These are phyloP conservation scores for Stenodera caucasica DNA, from an alignment of 2,888 invertebrate species.

Conservation along the genomic window DNA sequence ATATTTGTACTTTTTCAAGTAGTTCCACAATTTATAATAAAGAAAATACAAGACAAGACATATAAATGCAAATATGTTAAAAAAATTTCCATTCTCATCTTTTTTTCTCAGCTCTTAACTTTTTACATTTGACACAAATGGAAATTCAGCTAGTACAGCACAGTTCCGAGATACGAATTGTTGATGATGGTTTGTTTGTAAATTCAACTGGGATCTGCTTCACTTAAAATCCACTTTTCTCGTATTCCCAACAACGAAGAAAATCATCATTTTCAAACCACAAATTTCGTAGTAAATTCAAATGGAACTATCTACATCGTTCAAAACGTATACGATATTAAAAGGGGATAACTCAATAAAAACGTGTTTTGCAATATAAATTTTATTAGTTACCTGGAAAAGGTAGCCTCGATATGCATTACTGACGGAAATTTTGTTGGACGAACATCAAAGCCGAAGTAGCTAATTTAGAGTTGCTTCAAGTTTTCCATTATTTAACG, in stretches of 20 bases:
- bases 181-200: constrained; percentile 4
- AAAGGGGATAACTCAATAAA: neutral
- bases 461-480: too few relatives aligned
- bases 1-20: constrained; percentile 1
- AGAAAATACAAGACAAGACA: neutral
- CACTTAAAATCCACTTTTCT: constrained; percentile 4
- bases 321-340: too few relatives aligned
- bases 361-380: neutral
- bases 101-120: neutral
- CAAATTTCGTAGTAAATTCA: neutral
- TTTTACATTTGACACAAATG: neutral
- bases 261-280: neutral
- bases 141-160: neutral
- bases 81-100: neutral
- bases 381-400: neutral
- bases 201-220: neutral
- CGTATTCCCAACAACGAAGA: neutral
- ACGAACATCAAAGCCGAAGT: too few relatives aligned
- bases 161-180: neutral
- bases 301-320: too few relatives aligned
- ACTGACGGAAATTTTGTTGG: too few relatives aligned
- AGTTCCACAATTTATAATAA: neutral
- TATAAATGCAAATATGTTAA: neutral
- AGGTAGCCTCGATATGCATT: too few relatives aligned
- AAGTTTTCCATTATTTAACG: too few relatives aligned